A percentile compares a stretch with the other conserved stretches of the same genome.
Conservation (phyloP, 2,797 vertebrate genomes). For the Chaetodon trifasciatus region DNA sequence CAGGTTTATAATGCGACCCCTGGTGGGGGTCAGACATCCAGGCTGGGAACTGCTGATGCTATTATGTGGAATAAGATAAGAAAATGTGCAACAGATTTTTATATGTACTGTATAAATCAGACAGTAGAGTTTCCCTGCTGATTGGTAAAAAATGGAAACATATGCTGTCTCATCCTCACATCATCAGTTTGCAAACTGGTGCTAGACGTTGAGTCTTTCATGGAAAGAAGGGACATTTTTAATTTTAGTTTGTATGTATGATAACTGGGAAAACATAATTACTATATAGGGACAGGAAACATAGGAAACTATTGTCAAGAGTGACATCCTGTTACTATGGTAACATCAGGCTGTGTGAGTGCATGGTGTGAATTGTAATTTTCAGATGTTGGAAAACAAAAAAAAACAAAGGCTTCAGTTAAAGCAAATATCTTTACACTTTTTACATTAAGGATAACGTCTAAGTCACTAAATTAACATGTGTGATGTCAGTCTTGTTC, state of each 20-base stretch:
- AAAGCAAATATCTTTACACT: background rate
- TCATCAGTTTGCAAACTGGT: background rate
- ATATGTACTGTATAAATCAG: background rate
- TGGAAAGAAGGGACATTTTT: background rate
- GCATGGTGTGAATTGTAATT: constrained; percentile 57
- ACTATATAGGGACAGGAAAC: too few species aligned
- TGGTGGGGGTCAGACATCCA: background rate
- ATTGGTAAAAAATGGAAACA: background rate
- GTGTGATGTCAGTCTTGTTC: background rate
- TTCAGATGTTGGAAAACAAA: constrained; percentile 18
- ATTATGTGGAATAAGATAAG: background rate
- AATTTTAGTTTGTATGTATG: too few species aligned
- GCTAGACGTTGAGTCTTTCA: background rate
- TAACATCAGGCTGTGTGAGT: constrained; percentile 36
- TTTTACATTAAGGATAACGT: background rate
- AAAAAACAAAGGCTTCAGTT: constrained; percentile 8
- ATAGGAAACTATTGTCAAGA: too few species aligned
- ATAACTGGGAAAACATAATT: too few species aligned
- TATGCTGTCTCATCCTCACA: background rate
- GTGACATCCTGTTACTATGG: constrained; percentile 54
- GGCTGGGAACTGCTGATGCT: background rate
- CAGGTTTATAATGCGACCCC: accelerated
- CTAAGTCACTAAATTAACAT: background rate
- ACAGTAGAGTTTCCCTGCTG: background rate
- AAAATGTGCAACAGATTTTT: background rate